Conservation (phyloP, 2,888 invertebrate species). For the Temnothorax rugatulus region DNA sequence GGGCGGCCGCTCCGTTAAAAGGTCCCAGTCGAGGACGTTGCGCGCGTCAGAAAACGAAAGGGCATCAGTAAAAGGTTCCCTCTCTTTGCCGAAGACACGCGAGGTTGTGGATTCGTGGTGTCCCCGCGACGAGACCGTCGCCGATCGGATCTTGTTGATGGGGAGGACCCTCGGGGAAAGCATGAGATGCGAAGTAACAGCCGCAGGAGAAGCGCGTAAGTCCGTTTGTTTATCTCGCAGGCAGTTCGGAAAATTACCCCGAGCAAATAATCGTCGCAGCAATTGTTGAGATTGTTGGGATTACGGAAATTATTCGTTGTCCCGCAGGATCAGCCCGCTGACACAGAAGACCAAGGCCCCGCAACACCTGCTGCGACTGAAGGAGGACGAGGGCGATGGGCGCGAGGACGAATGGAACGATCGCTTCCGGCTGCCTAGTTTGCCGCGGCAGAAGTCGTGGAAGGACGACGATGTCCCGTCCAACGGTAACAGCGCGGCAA, state of each 20-base stretch:
- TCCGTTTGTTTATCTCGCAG: constrained; percentile 34
- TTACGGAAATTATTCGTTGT: background rate
- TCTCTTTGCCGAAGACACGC: background rate
- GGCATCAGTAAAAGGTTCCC: background rate
- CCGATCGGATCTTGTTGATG: constrained; percentile 35
- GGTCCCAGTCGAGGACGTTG: background rate
- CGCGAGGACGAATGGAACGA: constrained; percentile 54
- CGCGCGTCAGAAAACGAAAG: background rate
- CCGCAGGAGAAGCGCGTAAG: constrained; percentile 76
- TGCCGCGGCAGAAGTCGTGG: constrained; percentile 66
- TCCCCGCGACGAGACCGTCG: background rate
- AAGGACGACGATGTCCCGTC: constrained; percentile 68
- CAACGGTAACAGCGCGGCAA: constrained; percentile 74
- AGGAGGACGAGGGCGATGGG: constrained; percentile 55
- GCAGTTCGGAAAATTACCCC: background rate
- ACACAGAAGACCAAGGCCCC: constrained; percentile 70
- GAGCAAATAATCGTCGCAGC: background rate
- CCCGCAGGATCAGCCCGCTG: constrained; percentile 65
- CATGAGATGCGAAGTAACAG: constrained; percentile 81
- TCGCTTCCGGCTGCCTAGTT: constrained; percentile 63
- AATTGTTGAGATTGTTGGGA: background rate
- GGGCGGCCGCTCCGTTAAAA: background rate
- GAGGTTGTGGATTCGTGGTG: background rate
- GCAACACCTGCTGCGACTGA: constrained; percentile 64
- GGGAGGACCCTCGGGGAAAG: constrained; percentile 65